These are phyloP conservation scores for Xenentodon cancila DNA, from an alignment of 2,797 vertebrate species.

Conservation along the genomic window DNA sequence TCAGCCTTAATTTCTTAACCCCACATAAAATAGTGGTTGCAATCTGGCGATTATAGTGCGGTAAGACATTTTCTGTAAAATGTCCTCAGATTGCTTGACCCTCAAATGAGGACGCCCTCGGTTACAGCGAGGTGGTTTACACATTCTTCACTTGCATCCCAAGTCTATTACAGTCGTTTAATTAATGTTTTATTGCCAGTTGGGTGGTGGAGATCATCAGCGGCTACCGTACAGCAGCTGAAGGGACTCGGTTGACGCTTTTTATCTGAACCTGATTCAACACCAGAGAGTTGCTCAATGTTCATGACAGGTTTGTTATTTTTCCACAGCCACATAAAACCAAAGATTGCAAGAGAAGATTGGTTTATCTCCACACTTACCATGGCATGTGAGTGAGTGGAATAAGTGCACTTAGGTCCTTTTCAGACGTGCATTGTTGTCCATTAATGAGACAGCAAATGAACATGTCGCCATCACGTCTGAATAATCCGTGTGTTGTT, in stretches of 20 bases:
- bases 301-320: conserved; percentile 21
- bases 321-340: conserved; percentile 13
- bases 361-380: conserved; percentile 7
- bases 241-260: conserved; percentile 45
- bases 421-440: too few relatives aligned
- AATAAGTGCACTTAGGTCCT: too few relatives aligned
- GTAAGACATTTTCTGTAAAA: conserved; percentile 41
- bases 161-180: conserved; percentile 63
- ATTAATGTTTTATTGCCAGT: conserved; percentile 65
- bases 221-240: conserved; percentile 50
- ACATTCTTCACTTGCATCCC: conserved; percentile 52
- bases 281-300: conserved; percentile 32
- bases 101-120: conserved; percentile 44
- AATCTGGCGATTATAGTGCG: conserved; percentile 55
- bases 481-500: too few relatives aligned
- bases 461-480: too few relatives aligned
- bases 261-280: conserved; percentile 17
- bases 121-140: conserved; percentile 49
- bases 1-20: conserved; percentile 50
- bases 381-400: too few relatives aligned
- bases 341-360: conserved; percentile 12
- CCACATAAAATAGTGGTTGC: conserved; percentile 64
- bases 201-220: conserved; percentile 49
- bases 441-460: too few relatives aligned
- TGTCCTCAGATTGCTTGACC: conserved; percentile 54